These are phyloP conservation scores for Pygoscelis adeliae DNA, from an alignment of 2,113 vertebrate genomes.

Conservation along the genomic window DNA sequence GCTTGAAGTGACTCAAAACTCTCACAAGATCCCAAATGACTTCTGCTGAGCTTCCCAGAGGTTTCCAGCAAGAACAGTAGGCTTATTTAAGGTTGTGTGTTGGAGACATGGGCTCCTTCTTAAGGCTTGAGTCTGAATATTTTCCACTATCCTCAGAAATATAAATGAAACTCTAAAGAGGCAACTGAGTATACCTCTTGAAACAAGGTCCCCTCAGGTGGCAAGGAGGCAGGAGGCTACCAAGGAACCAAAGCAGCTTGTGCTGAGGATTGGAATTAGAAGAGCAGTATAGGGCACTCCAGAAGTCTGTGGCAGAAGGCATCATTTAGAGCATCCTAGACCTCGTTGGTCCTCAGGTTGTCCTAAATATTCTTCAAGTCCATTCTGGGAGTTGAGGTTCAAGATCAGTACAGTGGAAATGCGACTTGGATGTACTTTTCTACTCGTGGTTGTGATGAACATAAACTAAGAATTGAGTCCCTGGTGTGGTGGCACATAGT, in stretches of 20 bases:
- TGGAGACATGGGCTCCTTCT: neutral
- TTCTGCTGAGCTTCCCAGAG: neutral
- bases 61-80: neutral
- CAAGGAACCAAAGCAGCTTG: neutral
- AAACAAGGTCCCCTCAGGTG: neutral
- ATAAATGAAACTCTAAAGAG: neutral
- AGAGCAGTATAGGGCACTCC: neutral
- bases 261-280: neutral
- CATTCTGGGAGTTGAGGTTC: neutral
- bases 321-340: neutral
- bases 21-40: neutral
- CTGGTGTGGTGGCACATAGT: neutral
- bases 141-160: neutral
- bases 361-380: neutral
- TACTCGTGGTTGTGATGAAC: neutral
- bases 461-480: neutral
- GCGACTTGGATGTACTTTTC: neutral
- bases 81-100: neutral
- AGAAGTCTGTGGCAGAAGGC: neutral
- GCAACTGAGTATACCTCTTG: neutral
- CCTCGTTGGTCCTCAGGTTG: neutral
- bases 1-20: neutral
- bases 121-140: neutral
- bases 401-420: neutral
- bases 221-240: neutral